Base-by-base conservation (phyloP, 2,797 vertebrate species). In the Lepilemur ruficaudatus region DNA sequence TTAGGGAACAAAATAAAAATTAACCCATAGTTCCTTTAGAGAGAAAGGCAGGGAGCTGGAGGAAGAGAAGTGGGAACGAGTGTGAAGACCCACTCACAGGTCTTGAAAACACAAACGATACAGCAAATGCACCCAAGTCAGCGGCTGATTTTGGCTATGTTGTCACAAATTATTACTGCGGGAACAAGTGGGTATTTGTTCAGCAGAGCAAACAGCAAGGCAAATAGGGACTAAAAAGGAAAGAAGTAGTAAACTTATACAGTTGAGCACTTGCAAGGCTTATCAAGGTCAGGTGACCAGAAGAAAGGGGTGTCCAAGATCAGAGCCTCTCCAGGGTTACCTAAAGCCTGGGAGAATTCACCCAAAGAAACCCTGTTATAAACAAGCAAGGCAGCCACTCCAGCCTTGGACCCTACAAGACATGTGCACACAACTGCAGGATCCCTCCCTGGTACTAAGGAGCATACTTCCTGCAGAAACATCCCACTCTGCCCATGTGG, bases 181-280 rank as follows among this genome's bases (percentile, higher is more conserved):
- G 73, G 59, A 94, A 96, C 81, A 94, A 94, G 57, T n/a, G 38
- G 28, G 76, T 79, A 95, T 79, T 88, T 96, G 83, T 67, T 88
- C 41, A 93, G 35, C 10, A 76, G 50, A 48, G 70, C 89, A 91
- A 93, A 84, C 0, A 86, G 75, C 30, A 94, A 83, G 5, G 32
- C 90, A 89, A 88, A 14, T 22, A 32, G 22, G 59, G 18, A 82
- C 30, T 86, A 46, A 88, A 88, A 94, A 73, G 35, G 18, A 81
- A 72, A 79, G 65, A 86, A 43, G n/a, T 59, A 70, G 57, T 75
- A 70, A 86, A 89, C 57, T 70, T 32, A 63, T 2, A 41, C 22
- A 88, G 30, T 17, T n/a, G 5, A 30, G 30, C 8, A 93, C 81
- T 91, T 89, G 85, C 20, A 32, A 69, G 73, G 72, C 38, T 89